Conservation (phyloP, 1,140 invertebrate species). For the Cyphomyrmex costatus region DNA sequence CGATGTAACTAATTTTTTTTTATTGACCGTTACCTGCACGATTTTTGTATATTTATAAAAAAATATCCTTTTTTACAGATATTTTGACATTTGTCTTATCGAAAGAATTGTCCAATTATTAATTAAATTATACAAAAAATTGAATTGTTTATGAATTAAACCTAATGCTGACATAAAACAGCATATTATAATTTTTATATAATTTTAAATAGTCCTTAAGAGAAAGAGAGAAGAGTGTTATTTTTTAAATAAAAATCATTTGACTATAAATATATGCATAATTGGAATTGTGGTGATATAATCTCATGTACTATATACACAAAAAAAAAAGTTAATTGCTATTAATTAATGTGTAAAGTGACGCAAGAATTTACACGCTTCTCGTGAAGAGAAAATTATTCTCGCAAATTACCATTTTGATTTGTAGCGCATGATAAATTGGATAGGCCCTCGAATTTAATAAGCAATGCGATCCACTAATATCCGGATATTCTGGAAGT, state of each 20-base stretch:
- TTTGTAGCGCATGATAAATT: constrained; percentile 37
- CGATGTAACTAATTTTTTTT: neutral
- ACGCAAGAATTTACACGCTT: constrained; percentile 13
- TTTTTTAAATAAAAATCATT: constrained; percentile 1
- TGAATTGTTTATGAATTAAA: neutral
- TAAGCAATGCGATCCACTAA: constrained; percentile 55
- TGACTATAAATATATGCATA: neutral
- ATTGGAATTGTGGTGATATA: neutral
- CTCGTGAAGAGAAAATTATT: constrained; percentile 37
- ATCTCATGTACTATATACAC: neutral
- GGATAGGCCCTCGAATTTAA: constrained; percentile 52
- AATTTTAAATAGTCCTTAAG: neutral
- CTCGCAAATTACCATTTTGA: constrained; percentile 35
- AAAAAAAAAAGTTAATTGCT: neutral
- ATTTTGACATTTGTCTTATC: neutral
- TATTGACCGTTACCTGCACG: too few relatives aligned
- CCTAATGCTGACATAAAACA: neutral
- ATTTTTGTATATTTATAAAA: neutral
- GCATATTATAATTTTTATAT: neutral
- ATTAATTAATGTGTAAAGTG: neutral
- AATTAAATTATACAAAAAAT: neutral
- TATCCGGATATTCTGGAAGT: constrained; percentile 49
- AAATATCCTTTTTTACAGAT: neutral
- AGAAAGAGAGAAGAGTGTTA: neutral
- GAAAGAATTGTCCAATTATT: neutral